Base-by-base conservation (phyloP, 2,797 vertebrate species). In the Microcaecilia unicolor region DNA sequence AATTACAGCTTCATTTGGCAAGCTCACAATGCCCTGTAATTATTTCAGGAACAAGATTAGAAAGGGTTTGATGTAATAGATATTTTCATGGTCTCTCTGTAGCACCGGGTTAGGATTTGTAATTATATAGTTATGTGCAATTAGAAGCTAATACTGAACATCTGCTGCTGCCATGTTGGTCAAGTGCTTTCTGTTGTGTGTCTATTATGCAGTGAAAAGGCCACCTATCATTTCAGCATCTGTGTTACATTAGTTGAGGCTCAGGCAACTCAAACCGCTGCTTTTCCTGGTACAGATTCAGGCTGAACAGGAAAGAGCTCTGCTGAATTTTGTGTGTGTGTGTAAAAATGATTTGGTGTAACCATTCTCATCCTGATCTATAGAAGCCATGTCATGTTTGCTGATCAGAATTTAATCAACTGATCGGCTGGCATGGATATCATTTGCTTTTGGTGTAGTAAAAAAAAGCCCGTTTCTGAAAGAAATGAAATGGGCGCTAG, bases 1-100 rank as follows among this genome's bases (percentile, higher is more conserved):
- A 92, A 94, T 93, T 88, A 90, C 63, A 68, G 68, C 60, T 70
- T 90, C 83, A 83, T 89, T 92, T 88, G 86, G 88, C 85, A 87
- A 84, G 84, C 79, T 80, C n/a, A n/a, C n/a, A 71, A 61, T 68
- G 58, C 56, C 57, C 73, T 64, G 74, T 84, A 91, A 92, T 92
- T 92, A 91, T 81, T 81, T 78, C 76, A 71, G 59, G 47, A 78
- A 76, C 76, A 63, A 74, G 76, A 72, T 72, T 57, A 76, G 75
- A 78, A 69, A 61, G 62, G 58, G 51, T 72, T 58, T 41, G 51
- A 41, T 20, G 61, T 53, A 53, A 73, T 52, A 48, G 60, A 63
- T 34, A 44, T 35, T 23, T 65, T 67, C 45, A 25, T 41, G 22
- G 65, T 46, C 37, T 64, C 64, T 57, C 22, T 40, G 23, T 30